Evolutionary conservation across 2,113 vertebrate genomes (phyloP).

Genomic region (Axis porcinus): DNA sequence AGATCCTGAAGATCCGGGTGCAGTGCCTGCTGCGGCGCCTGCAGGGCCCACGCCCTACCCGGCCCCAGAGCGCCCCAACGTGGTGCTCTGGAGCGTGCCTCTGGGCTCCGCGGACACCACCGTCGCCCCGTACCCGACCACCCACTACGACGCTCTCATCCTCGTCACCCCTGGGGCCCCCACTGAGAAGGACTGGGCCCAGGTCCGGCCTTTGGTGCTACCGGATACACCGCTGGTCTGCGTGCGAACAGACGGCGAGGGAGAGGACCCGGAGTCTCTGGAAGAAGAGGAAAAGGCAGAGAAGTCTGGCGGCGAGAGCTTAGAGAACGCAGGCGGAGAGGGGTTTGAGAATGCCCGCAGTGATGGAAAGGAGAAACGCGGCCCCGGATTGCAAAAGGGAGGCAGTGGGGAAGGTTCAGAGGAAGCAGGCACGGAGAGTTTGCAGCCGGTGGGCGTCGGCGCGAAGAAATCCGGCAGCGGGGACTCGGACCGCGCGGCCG

Average conservation of each 20-base stretch:
- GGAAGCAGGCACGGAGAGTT: background rate
- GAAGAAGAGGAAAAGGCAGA: conserved; percentile 35
- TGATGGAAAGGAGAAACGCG: conserved; percentile 46
- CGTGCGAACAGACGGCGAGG: conserved; percentile 68
- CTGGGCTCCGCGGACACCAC: conserved; percentile 17
- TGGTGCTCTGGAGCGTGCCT: conserved; percentile 80
- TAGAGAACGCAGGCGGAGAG: background rate
- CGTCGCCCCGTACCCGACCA: background rate
- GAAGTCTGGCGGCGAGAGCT: background rate
- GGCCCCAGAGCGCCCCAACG: conserved; percentile 74
- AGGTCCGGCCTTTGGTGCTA: conserved; percentile 65
- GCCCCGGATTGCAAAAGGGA: conserved; percentile 47
- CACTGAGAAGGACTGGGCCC: conserved; percentile 59
- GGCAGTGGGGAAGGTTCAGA: conserved; percentile 37
- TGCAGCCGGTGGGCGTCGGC: background rate
- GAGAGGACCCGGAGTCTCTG: conserved; percentile 28
- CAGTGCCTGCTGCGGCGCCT: conserved; percentile 41
- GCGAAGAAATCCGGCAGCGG: background rate
- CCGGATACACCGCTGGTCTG: conserved; percentile 70
- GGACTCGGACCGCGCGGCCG: rapidly evolving
- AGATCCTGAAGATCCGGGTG: conserved; percentile 56
- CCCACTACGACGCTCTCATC: conserved; percentile 78
- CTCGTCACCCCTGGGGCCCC: conserved; percentile 73
- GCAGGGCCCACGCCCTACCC: conserved; percentile 56
- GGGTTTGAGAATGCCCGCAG: background rate